Base-by-base conservation (phyloP, 2,888 invertebrate genomes). In the Nemotelus pantherinus region DNA sequence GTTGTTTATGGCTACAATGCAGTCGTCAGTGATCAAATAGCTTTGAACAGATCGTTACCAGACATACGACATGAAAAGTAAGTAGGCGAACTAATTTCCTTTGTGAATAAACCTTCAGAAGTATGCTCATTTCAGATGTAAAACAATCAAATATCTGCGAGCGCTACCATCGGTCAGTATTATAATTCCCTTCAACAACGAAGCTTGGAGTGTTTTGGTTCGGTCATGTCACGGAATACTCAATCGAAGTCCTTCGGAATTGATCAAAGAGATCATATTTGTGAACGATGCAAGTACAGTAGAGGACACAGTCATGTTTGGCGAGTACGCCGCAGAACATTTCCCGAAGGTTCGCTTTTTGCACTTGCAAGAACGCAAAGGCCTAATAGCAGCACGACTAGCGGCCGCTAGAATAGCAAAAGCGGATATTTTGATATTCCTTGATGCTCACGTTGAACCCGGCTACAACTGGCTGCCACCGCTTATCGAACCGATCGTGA, bases 401-500 rank as follows among this genome's bases (percentile, higher is more conserved):
- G 93, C 94, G 0, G 97, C 97, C 1, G 97, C 97, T 0, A 90
- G 89, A 82, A 86, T 84, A 50, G 96, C 96, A 6, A 89, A 88
- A 0, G 95, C 92, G 0, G 93, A 95, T 81, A 93, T 95, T 3
- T 87, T 96, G n/a, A 89, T 97, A 41, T 97, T 97, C 87, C 89
- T 97, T 47, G 97, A 97, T 87, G 95, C 96, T 0, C 97, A 97
- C 84, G 94, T 94, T 0, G 96, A 96, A 86, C 94, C 94, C 67
- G 96, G 94, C 83, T 92, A 95, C 80, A 96, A 97, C 87, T 97
- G 96, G 96, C 85, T 97, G 80, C 97, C 97, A 6, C 97, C 97
- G 39, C 88, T 97, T 82, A 87, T 96, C 89, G 96, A 96, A 82
- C 97, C 97, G 0, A 98, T 98, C 83, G 95, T 95, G 5, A 86